phyloP scores from a whole-genome alignment of 1,140 invertebrate genomes.

The fruit fly (Drosophila melanogaster) region DNA sequence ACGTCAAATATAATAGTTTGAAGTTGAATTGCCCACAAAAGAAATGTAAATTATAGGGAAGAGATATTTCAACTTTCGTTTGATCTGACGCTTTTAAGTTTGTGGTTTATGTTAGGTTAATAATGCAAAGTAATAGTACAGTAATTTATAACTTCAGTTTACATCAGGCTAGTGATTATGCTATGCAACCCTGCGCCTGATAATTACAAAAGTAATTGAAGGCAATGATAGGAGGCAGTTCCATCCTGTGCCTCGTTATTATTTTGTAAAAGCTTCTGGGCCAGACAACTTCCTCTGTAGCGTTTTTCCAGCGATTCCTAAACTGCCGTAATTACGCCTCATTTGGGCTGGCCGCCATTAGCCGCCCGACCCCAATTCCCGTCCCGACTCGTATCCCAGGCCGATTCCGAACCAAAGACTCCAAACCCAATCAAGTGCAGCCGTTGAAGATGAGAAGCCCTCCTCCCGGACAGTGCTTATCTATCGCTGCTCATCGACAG shows the following conservation, averaged over 20 bases:
- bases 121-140: too few species aligned
- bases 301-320: constrained; percentile 20
- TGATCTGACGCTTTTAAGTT: too few species aligned
- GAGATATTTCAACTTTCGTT: too few species aligned
- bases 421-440: constrained; percentile 57
- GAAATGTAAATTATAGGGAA: too few species aligned
- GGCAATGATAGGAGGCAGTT: background rate
- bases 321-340: constrained; percentile 35
- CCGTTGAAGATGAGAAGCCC: constrained; percentile 30
- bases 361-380: constrained; percentile 21
- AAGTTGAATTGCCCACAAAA: too few species aligned
- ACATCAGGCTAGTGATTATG: too few species aligned
- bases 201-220: constrained; percentile 5
- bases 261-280: constrained; percentile 10
- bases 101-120: too few species aligned
- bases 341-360: constrained; percentile 36
- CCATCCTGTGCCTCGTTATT: constrained; percentile 4
- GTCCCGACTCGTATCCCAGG: constrained; percentile 8
- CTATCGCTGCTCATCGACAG: constrained; percentile 56
- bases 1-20: too few species aligned
- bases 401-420: constrained; percentile 5
- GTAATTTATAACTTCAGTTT: too few species aligned
- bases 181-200: background rate
- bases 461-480: constrained; percentile 38
- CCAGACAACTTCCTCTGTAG: constrained; percentile 21